Evolutionary conservation across 1,140 invertebrate genomes (phyloP), one percentile per base, ranked within the genome.

Genomic region (Maniola jurtina): DNA sequence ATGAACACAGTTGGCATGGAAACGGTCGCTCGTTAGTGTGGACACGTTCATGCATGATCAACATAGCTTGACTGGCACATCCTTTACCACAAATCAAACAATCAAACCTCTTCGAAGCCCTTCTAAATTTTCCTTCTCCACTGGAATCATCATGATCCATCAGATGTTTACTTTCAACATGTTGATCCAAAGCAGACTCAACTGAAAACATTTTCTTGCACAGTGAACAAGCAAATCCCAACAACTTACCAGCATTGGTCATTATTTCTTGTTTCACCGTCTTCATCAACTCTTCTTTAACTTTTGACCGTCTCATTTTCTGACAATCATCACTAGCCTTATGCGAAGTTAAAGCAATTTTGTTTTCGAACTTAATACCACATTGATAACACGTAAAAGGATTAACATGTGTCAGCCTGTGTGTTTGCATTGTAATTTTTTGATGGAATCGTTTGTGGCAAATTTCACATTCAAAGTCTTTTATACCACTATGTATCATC

Each of bases 31-130:
- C 92, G 68, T 92, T 92, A 11, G 90, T 92, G 65, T 93, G 92
- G 0, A 93, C 91, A 35, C 92, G 67, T 71, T 92, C 92, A 76
- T 93, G 92, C 92, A 93, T 93, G 6, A 92, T 77, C 16, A 93
- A 66, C 84, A 92, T 92, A 0, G 92, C 92, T 59, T 92, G 89
- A 64, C 92, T 92, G 0, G 91, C 86, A 82, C 92, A 90, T 14
- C 81, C 79, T 55, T 92, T 92, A 2, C 88, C 83, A 64, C 91
- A 92, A 34, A 84, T 84, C 10, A 71, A 72, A 55, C 90, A 91
- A 62, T 85, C 84, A 75, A 90, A 91, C 40, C 85, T 73, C 56
- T 86, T 91, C 1, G 67, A 58, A 60, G 68, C 77, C 62, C 83
- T 90, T 14, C 80, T 81, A 6, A 74, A 54, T 60, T 81, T 84